phyloP scores from a whole-genome alignment of 2,113 vertebrate species.

The Mormyrus lacerda region DNA sequence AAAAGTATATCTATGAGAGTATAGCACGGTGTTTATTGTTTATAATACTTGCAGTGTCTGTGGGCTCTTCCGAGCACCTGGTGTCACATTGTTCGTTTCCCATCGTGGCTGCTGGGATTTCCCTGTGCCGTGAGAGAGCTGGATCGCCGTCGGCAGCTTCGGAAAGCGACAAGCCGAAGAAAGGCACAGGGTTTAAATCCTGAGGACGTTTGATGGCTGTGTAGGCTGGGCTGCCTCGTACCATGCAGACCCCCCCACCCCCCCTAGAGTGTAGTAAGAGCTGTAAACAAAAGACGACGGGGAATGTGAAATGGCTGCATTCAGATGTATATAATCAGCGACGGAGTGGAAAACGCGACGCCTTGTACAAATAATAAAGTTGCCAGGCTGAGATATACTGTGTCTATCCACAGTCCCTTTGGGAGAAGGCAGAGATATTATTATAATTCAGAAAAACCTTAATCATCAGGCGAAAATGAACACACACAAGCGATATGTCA shows the following conservation, averaged over 20 bases:
- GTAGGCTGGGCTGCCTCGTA: background rate
- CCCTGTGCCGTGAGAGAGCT: background rate
- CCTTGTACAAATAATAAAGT: background rate
- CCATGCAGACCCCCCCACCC: background rate
- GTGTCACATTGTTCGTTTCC: background rate
- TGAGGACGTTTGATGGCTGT: background rate
- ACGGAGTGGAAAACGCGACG: background rate
- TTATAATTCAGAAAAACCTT: background rate
- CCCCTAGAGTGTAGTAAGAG: background rate
- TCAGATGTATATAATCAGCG: background rate
- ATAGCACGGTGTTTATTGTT: background rate
- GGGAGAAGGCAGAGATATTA: slow-evolving; percentile 13
- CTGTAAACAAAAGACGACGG: background rate
- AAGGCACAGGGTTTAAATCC: no score
- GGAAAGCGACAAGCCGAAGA: background rate
- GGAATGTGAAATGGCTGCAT: background rate
- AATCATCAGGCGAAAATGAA: background rate
- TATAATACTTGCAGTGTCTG: background rate
- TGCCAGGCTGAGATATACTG: slow-evolving; percentile 7
- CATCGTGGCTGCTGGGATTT: background rate
- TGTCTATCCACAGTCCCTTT: background rate
- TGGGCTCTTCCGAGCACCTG: background rate
- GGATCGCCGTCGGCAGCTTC: background rate
- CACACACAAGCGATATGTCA: background rate
- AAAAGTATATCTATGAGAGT: background rate